These are phyloP conservation scores for Netelia melanura DNA, from an alignment of 2,888 invertebrate genomes.

Conservation along the genomic window DNA sequence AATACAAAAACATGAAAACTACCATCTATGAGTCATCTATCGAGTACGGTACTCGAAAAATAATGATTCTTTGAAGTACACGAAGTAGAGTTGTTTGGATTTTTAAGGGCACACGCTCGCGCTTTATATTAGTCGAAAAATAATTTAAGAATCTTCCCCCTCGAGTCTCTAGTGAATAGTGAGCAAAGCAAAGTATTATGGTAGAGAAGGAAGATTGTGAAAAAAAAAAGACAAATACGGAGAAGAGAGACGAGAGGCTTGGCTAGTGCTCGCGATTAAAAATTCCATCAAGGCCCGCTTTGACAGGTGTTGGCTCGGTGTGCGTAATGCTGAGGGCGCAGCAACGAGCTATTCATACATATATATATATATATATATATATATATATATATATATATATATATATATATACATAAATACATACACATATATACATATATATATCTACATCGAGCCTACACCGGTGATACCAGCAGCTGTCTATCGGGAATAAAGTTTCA, in stretches of 20 bases:
- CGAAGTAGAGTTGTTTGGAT: not conserved
- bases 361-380: constrained; percentile 8
- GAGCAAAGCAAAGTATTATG: not conserved
- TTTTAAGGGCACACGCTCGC: not conserved
- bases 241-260: constrained; percentile 53
- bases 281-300: constrained; percentile 82
- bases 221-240: constrained; percentile 9
- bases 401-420: not conserved
- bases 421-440: too few species aligned
- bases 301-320: constrained; percentile 79
- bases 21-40: too few species aligned
- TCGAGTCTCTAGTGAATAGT: constrained; percentile 26
- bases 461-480: constrained; percentile 77
- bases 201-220: not conserved
- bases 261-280: constrained; percentile 76
- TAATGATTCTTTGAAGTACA: not conserved
- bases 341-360: constrained; percentile 11
- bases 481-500: constrained; percentile 74
- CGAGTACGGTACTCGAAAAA: not conserved
- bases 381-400: not conserved
- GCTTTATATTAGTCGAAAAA: constrained; percentile 29
- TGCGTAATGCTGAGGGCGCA: constrained; percentile 72
- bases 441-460: constrained; percentile 27
- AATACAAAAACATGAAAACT: too few species aligned
- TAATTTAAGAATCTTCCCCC: constrained; percentile 39